Evolutionary conservation across 1,140 invertebrate genomes (phyloP), one percentile per base, ranked within the genome.

Genomic region (Andricus grossulariae): DNA sequence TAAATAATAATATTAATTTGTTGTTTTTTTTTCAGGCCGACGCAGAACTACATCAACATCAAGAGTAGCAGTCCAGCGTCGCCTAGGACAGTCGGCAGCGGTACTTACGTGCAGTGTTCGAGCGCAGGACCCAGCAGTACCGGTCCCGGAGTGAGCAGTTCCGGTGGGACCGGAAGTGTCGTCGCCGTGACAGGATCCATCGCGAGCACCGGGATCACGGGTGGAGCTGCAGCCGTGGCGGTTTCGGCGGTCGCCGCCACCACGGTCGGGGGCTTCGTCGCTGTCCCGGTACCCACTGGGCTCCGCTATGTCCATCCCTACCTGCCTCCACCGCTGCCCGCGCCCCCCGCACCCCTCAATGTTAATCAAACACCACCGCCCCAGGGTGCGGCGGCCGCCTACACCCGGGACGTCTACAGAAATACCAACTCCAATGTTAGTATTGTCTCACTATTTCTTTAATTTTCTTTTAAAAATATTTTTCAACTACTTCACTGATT

Each of bases 221-320:
- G 74, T 80, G 79, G 70, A 83, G 74, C 77, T 78, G 72, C 78
- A 78, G 78, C 78, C 78, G 85, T 83, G 81, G 77, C 80, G 75
- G 78, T 80, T 78, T 74, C 78, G 78, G 83, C 79, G 50, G 83
- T 79, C 55, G 74, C 75, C 15, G 77, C 76, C 70, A 76, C 79
- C 51, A 76, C 82, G 73, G 84, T 78, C 76, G 81, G 81, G 73
- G 78, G 78, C 8, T 83, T 80, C 74, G 76, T 81, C 74, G 80
- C 80, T 76, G 83, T 82, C 71, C 82, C 83, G 11, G 87, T 90
- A 79, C 87, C 89, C 50, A 83, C 84, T 51, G 84, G 85, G 77
- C 83, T 91, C 8, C 87, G 90, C 50, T 91, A 90, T 84, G 89
- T 90, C n/a, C 89, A 91, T 84, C 83, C 89, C 75, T 91, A 90